Base-by-base conservation (phyloP, 2,797 vertebrate species). In the Notoglanidium macrostoma region DNA sequence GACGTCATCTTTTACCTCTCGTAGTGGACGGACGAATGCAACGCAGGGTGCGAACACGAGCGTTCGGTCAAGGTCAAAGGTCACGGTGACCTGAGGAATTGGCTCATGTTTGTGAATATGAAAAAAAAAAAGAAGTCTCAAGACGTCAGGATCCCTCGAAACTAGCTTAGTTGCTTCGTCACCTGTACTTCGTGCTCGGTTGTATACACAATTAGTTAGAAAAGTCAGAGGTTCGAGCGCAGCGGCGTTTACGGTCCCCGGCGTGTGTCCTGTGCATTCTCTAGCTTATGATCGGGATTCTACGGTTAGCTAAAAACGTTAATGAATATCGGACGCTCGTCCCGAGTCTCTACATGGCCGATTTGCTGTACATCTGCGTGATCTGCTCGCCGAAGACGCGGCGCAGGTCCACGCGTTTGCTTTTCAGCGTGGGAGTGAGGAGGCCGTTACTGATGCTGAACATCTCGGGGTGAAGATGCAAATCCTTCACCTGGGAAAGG, bases 351-450 rank as follows among this genome's bases (percentile, higher is more conserved):
- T 93, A 96, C 85, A 91, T 51, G 49, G 91, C 32, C 0, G 90
- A 92, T 91, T 94, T 95, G 89, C 90, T 92, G 95, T 96, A 96
- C 94, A 96, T 95, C 87, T 59, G 93, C 17, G 91, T 63, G 89
- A 96, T 94, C 89, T 96, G 95, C 88, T 95, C 92, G 87, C 95
- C 93, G 87, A 96, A 96, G 85, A 91, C 89, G 40, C 87, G 92
- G 57, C 92, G 94, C 91, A 96, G 94, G 88, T 96, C 95, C 0
- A 91, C 65, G 0, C 96, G 95, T 83, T 94, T 92, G 46, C 94
- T 96, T 91, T 96, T 96, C 90, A 96, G 92, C 19, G 96, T 96
- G 5, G 96, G 96, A 0, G 96, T 96, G 84, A 96, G 95, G 51
- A 96, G 96, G 83, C 96, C 96, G 68, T 96, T 96, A 87, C 93